These are phyloP conservation scores for Epinotia bilunana DNA, from an alignment of 2,888 invertebrate species.

Conservation along the genomic window DNA sequence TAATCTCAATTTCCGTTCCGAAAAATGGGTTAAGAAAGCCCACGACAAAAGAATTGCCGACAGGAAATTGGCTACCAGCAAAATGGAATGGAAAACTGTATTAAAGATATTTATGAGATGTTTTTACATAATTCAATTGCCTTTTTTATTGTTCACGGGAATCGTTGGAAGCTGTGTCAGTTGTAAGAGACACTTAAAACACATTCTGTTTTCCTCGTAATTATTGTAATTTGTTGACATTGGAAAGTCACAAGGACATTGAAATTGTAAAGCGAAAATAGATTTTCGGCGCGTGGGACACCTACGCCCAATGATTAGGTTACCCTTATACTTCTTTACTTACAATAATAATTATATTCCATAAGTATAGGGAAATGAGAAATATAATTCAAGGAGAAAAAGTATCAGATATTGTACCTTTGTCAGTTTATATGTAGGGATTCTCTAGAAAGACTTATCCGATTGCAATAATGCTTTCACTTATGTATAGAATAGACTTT, in stretches of 20 bases:
- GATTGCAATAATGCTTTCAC: too few species aligned
- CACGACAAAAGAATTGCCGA: constrained; percentile 48
- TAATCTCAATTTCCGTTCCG: constrained; percentile 47
- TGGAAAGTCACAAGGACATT: neutral
- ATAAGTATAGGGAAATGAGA: too few species aligned
- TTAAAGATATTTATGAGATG: constrained; percentile 39
- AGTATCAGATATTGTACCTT: too few species aligned
- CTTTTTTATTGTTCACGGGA: constrained; percentile 10
- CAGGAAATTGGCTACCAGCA: constrained; percentile 55
- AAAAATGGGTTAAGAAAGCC: constrained; percentile 48
- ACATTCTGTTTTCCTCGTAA: neutral
- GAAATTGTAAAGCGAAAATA: neutral
- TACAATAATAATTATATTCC: too few species aligned
- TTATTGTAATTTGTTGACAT: neutral
- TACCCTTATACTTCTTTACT: too few species aligned
- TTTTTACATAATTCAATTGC: constrained; percentile 29
- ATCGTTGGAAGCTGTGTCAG: neutral
- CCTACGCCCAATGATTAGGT: too few species aligned
- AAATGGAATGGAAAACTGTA: constrained; percentile 49
- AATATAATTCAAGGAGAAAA: too few species aligned
- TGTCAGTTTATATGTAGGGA: too few species aligned
- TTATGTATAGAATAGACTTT: too few species aligned
- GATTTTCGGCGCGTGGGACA: too few species aligned
- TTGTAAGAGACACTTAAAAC: neutral
- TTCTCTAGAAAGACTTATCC: too few species aligned